Conservation (phyloP, 2,113 vertebrate genomes). For the Nothoprocta pentlandii region DNA sequence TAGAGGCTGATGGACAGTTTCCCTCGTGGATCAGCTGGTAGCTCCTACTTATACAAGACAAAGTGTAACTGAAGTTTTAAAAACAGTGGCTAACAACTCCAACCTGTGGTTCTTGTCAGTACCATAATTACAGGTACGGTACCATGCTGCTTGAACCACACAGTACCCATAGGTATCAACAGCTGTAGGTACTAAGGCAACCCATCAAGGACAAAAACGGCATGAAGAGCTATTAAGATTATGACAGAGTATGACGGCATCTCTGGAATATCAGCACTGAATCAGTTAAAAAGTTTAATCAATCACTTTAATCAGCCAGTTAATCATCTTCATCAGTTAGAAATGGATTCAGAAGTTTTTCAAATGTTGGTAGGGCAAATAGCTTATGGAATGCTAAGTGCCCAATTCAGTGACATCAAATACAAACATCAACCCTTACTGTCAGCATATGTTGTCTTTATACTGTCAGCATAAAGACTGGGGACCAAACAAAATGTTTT, state of each 20-base stretch:
- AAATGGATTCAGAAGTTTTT: background rate
- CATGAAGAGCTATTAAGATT: background rate
- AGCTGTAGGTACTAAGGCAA: background rate
- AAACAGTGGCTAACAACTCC: background rate
- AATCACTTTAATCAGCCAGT: too few species aligned
- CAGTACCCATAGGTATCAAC: background rate
- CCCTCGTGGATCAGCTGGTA: slow-evolving; percentile 75
- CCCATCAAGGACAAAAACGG: background rate
- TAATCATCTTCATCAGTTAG: background rate
- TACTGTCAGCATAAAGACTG: too few species aligned
- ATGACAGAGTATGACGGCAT: background rate
- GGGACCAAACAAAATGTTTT: background rate
- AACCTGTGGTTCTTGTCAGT: background rate
- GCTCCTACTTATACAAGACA: slow-evolving; percentile 78
- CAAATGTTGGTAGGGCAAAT: background rate
- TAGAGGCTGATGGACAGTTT: slow-evolving; percentile 82
- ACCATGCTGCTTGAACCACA: background rate
- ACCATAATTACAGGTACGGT: background rate
- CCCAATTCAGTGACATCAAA: background rate
- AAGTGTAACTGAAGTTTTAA: background rate
- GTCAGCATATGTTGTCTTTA: too few species aligned
- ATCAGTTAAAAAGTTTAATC: too few species aligned
- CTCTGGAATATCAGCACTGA: background rate
- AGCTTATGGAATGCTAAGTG: background rate
- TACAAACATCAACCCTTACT: background rate